Conservation (phyloP, 2,797 vertebrate genomes). For the Salarias fasciatus region DNA sequence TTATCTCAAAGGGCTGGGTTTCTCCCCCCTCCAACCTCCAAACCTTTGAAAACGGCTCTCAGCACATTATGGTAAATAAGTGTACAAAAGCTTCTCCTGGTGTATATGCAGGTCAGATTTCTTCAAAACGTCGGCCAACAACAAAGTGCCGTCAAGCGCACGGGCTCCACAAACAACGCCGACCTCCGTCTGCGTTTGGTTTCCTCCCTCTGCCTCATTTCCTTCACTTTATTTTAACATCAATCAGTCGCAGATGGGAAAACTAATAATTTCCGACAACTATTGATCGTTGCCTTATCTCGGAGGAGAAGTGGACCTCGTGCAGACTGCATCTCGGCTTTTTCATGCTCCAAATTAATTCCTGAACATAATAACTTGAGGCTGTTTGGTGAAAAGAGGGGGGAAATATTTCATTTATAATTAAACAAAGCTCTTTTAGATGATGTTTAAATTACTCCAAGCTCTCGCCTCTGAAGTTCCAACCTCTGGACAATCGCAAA, state of each 20-base stretch:
- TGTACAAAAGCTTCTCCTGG: slow-evolving; percentile 69
- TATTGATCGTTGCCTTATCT: slow-evolving; percentile 74
- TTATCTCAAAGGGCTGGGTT: slow-evolving; percentile 80
- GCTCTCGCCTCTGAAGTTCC: slow-evolving; percentile 40
- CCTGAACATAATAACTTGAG: slow-evolving; percentile 65
- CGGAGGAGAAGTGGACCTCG: slow-evolving; percentile 55
- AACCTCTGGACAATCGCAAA: slow-evolving; percentile 50
- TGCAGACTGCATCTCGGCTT: slow-evolving; percentile 55
- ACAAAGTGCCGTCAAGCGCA: slow-evolving; percentile 59
- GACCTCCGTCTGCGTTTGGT: slow-evolving; percentile 47
- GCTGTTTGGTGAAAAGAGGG: slow-evolving; percentile 54
- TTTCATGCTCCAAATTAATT: slow-evolving; percentile 75
- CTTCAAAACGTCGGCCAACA: slow-evolving; percentile 58
- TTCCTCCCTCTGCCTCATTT: slow-evolving; percentile 30
- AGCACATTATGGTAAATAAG: slow-evolving; percentile 77
- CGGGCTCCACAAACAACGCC: slow-evolving; percentile 41
- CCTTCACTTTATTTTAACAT: slow-evolving; percentile 53
- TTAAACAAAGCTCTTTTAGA: slow-evolving; percentile 65
- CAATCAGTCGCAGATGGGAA: slow-evolving; percentile 64
- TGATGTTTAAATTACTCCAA: slow-evolving; percentile 52
- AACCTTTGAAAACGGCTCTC: slow-evolving; percentile 70
- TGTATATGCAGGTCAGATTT: slow-evolving; percentile 67
- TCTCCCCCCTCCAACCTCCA: slow-evolving; percentile 68
- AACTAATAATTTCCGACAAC: slow-evolving; percentile 69
- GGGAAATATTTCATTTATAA: slow-evolving; percentile 62